Evolutionary conservation across 2,113 vertebrate species (phyloP), one percentile per base, ranked within the genome.

Genomic region (Candoia aspera): DNA sequence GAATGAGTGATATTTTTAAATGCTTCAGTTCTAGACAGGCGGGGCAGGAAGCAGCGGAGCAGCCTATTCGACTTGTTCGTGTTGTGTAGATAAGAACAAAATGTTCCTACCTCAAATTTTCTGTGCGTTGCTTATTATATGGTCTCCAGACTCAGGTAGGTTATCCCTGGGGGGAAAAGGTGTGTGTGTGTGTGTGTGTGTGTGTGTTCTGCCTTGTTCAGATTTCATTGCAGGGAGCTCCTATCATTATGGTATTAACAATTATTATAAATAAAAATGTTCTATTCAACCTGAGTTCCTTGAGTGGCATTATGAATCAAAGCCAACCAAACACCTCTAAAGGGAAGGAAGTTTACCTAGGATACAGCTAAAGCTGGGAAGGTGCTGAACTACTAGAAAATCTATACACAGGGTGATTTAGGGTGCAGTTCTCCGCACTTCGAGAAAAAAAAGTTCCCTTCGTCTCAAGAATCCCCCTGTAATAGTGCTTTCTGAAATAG

Each of bases 1-100:
- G 53, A 58, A 17, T 58, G 53, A 4, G 12, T 53, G 17, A 58
- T 91, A 49, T 87, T 79, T 91, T 91, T 37, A 92, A 92, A 53
- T 17, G 54, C 26, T 88, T 59, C 17, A 1, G 1, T 88, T 83
- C 46, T 79, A n/a, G 68, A 17, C 85, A 91, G n/a, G 46, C 4
- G 19, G 23, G 23, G 2, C 8, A 24, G 6, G 23, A 84, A 23
- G 11, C 53, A 26, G 24, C 19, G 13, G 26, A 54, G 26, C 42
- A 26, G 54, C 10, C 12, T 54, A 49, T 57, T 29, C 15, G 19
- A 29, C 37, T 54, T 21, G 37, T 29, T 79, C 37, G 9, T 49
- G 10, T 46, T 58, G 15, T 13, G 9, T 24, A 79, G 85, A 79
- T 64, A 21, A n/a, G 33, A 46, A 59, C 73, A 88, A 58, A 55